Evolutionary conservation across 92 coral and sea anemone species (phyloP), one percentile per base, ranked within the genome.

Genomic region (Porites evermanni): DNA sequence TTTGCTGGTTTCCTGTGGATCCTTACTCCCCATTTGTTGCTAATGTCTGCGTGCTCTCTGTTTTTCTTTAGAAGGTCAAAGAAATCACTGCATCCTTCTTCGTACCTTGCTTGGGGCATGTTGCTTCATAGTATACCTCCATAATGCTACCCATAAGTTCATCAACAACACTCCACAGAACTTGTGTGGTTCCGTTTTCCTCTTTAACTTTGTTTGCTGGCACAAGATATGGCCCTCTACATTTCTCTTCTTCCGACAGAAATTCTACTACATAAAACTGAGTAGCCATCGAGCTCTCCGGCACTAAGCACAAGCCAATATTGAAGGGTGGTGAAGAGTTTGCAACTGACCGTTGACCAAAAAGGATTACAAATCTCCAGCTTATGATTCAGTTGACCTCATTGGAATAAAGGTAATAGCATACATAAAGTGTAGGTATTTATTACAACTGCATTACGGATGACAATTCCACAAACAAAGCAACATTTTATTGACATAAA

Each of bases 121-220:
- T 53, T 1, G 86, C 86, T 61, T 84, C 88, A 64, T 24, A 84
- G 72, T 73, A 74, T 19, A 71, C 66, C 24, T 84, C 88, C 66
- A 20, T 74, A 21, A 84, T 4, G 54, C 16, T 29, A 20, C 89
- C 83, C 29, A 64, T 76, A 7, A 72, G 77, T 59, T 76, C 75
- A 85, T 85, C 89, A 21, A 85, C 89, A 29, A 77, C 84, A 56
- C 84, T 86, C 84, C 89, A 86, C 78, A 78, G 73, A 70, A 78
- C 89, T 6, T 18, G 72, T n/a, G 77, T 54, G 38, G 53, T 24
- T 20, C 73, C 84, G 50, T 86, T 67, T 86, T 86, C 89, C 63
- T 64, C 44, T 56, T 67, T 47, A 19, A 78, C 89, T 47, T 78
- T 86, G 84, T 47, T 86, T 24, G 54, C 84, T 52, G 76, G 89